These are phyloP conservation scores for Macrophya annulata DNA, from an alignment of 2,888 invertebrate genomes.

Conservation along the genomic window DNA sequence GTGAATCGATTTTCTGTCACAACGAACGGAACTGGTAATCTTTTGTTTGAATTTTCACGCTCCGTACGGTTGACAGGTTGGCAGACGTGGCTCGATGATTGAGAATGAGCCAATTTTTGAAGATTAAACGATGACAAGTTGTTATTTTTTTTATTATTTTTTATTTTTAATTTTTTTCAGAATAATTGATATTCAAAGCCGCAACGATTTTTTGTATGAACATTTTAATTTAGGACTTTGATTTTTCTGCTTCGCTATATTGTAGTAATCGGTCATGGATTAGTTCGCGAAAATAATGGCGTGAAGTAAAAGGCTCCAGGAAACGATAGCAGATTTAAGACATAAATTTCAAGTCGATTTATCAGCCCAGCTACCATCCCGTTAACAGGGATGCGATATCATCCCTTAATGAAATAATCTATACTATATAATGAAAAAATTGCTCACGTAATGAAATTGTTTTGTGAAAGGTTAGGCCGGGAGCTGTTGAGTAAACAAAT, in stretches of 20 bases:
- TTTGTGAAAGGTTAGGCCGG: not conserved
- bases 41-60: slow-evolving; percentile 3
- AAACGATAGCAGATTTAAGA: slow-evolving; percentile 9
- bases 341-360: slow-evolving; percentile 42
- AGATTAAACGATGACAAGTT: not conserved
- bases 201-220: not conserved
- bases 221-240: not conserved
- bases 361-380: slow-evolving; percentile 11
- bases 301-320: slow-evolving; percentile 17
- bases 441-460: slow-evolving; percentile 39
- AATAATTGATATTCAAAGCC: not conserved
- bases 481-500: not conserved
- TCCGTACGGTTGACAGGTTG: not conserved
- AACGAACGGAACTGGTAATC: not conserved
- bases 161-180: not conserved
- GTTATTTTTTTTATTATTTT: not conserved
- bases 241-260: slow-evolving; percentile 14
- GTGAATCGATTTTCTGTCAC: slow-evolving; percentile 25
- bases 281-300: not conserved
- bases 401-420: slow-evolving; percentile 17
- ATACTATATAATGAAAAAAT: slow-evolving; percentile 9
- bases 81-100: not conserved
- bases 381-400: slow-evolving; percentile 12
- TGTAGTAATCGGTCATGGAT: slow-evolving; percentile 18
- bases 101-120: not conserved